Conservation (phyloP, 2,797 vertebrate genomes). For the Aeoliscus strigatus region DNA sequence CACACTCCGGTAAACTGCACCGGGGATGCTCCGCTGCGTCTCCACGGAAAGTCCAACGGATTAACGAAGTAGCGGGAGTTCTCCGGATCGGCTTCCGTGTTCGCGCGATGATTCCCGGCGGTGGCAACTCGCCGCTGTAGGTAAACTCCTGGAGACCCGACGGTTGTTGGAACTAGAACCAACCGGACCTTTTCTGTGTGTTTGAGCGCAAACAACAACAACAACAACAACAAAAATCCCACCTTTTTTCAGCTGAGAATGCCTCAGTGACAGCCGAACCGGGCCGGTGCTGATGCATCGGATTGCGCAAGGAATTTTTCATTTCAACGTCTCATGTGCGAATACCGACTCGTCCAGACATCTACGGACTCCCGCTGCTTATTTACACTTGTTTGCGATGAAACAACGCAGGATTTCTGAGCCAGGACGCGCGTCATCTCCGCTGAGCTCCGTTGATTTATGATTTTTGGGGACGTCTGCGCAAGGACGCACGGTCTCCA, state of each 20-base stretch:
- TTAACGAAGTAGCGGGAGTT: slow-evolving; percentile 11
- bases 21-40: slow-evolving; percentile 14
- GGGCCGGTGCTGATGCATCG: no score
- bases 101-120: background rate
- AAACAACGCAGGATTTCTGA: slow-evolving; percentile 5
- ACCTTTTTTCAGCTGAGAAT: no score
- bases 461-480: slow-evolving; percentile 21
- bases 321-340: no score
- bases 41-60: slow-evolving; percentile 16
- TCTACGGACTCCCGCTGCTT: no score
- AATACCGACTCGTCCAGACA: no score
- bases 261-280: no score
- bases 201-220: no score
- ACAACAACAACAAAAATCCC: no score
- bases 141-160: slow-evolving; percentile 24
- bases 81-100: background rate
- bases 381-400: no score
- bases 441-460: slow-evolving; percentile 31
- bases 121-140: slow-evolving; percentile 40
- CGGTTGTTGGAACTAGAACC: no score
- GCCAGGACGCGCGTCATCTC: slow-evolving; percentile 39
- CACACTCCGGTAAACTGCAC: slow-evolving; percentile 10
- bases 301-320: no score
- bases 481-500: slow-evolving; percentile 7
- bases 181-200: slow-evolving; percentile 5